Base-by-base conservation (phyloP, 2,797 vertebrate genomes). In the Sebastes alutus region DNA sequence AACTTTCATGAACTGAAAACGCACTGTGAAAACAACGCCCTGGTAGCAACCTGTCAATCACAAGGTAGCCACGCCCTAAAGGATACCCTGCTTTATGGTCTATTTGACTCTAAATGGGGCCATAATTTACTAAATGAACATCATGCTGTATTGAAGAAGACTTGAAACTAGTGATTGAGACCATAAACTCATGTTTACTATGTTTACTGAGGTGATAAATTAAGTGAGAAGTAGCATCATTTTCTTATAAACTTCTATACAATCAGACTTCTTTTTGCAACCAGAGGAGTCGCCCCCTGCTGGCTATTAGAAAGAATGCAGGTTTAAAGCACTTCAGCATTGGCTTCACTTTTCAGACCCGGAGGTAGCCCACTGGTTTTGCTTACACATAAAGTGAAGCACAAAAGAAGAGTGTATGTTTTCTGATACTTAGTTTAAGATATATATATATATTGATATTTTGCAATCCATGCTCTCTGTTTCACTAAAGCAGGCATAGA, bases 151-250 rank as follows among this genome's bases (percentile, higher is more conserved):
- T 49, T 49, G 18, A 49, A 49, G 46, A 49, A 49, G 16, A 49
- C 46, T 49, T 49, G 46, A 49, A 49, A 20, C 46, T 49, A 49
- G 46, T 0, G 18, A 49, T 1, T 49, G 46, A 49, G 46, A 49
- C 1, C 46, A 49, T 49, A 4, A 20, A n/a, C 3, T 49, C 46
- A 49, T 20, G 7, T 49, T 49, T n/a, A 49, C 46, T 0, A n/a
- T 49, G 46, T 49, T 49, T 49, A 49, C 18, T 49, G 46, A n/a
- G 46, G 46, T n/a, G 2, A 49, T 49, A 20, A 49, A 49, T 49
- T 0, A 49, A 9, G 18, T 49, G 18, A n/a, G 46, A 1, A 9
- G 46, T 9, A 9, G 46, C 1, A 0, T 49, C 7, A 49, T 49
- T 49, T 49, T 9, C 46, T 49, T 0, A n/a, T 49, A 49, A 0